A percentile compares a stretch with the other conserved stretches of the same genome.
Conservation (phyloP, 2,888 invertebrate genomes). For the Agrotis clavis region DNA sequence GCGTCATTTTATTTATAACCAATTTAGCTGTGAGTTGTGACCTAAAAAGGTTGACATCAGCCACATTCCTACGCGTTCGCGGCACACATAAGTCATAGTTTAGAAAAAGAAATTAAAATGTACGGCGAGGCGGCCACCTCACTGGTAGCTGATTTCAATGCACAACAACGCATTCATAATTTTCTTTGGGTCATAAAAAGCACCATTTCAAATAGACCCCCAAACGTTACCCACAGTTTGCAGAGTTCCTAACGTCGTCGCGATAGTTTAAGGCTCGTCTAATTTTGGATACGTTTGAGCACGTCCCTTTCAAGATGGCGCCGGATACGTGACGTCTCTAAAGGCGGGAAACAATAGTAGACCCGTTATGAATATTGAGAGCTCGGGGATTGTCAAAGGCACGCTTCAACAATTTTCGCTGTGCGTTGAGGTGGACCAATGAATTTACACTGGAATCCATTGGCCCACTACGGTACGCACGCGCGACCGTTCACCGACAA, state of each 20-base stretch:
- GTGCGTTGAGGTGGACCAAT: slow-evolving; percentile 72
- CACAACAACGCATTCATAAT: slow-evolving; percentile 83
- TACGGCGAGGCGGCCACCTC: slow-evolving; percentile 72
- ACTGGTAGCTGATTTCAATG: slow-evolving; percentile 80
- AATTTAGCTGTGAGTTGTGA: slow-evolving; percentile 50
- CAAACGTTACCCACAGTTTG: slow-evolving; percentile 64
- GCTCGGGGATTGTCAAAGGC: slow-evolving; percentile 79
- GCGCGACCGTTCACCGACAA: slow-evolving; percentile 62
- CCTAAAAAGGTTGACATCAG: slow-evolving; percentile 63
- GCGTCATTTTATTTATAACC: slow-evolving; percentile 57
- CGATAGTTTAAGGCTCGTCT: slow-evolving; percentile 73
- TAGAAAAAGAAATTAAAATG: slow-evolving; percentile 76
- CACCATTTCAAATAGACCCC: slow-evolving; percentile 76
- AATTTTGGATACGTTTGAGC: slow-evolving; percentile 80
- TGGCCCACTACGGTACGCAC: slow-evolving; percentile 78
- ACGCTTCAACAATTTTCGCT: slow-evolving; percentile 81
- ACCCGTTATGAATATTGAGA: slow-evolving; percentile 89
- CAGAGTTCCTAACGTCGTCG: slow-evolving; percentile 60
- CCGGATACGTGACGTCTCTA: slow-evolving; percentile 86
- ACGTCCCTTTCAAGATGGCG: slow-evolving; percentile 88
- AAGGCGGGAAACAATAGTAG: slow-evolving; percentile 86
- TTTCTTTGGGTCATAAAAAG: slow-evolving; percentile 87
- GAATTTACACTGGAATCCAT: slow-evolving; percentile 76
- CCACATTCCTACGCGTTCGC: slow-evolving; percentile 71
- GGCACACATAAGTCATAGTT: slow-evolving; percentile 75